Base-by-base conservation (phyloP, 2,113 vertebrate species). In the Malaclemys terrapin region DNA sequence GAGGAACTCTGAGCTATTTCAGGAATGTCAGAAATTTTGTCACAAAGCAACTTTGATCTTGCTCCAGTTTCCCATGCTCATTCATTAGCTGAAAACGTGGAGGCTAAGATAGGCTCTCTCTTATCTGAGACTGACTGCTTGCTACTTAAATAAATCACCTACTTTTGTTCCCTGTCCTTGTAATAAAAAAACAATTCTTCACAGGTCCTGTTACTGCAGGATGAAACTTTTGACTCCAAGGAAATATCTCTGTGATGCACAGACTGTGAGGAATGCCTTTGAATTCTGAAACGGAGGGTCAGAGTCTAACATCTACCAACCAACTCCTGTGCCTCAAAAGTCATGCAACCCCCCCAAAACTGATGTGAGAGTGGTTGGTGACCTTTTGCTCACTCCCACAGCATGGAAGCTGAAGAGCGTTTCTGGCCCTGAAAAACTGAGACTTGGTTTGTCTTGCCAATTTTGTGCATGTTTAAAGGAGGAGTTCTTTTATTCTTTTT, bases 21-120 rank as follows among this genome's bases (percentile, higher is more conserved):
- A 98, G 93, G 98, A 98, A 99, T 98, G 98, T 87, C 96, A 98
- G 95, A 89, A 97, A 98, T 98, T 97, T 94, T 94, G 93, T 97
- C 69, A 4, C 90, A 97, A 98, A 97, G 91, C 85, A 91, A 89
- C 97, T 98, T 98, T 98, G 98, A 98, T 98, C 97, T 95, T 91
- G 59, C 80, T 97, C 91, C 93, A 91, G 49, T 96, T 97, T 97
- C 96, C 97, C 92, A 91, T 87, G 96, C 96, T 97, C 97, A 97
- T 96, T 97, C 97, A 98, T 96, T 97, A 97, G 93, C 90, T 90
- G 93, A 93, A 97, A 97, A 97, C 91, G 50, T 65, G 78, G 93
- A 96, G 89, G 87, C 90, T 95, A 91, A 94, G 72, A 78, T 85
- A 93, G 90, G 79, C 78, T 83, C 57, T 62, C 42, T 97, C 92